Evolutionary conservation across 2,797 vertebrate species (phyloP), one percentile per base, ranked within the genome.

Genomic region (Borostomias antarcticus): DNA sequence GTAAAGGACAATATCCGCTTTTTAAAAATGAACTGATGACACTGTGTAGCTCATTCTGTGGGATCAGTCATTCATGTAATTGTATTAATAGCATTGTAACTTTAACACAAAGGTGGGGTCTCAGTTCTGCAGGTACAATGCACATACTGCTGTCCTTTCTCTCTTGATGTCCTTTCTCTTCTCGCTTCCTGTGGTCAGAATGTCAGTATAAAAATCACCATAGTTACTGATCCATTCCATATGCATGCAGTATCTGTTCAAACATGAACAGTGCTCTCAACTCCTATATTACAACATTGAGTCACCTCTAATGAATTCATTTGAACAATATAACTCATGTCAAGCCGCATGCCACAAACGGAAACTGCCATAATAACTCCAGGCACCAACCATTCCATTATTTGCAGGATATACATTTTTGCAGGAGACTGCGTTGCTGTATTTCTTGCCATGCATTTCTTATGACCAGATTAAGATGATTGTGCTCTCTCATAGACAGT

Each of bases 401-500:
- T 23, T 52, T 58, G 25, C 19, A 32, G 13, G 23, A 26, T n/a
- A 15, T 3, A 29, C 26, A 21, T 5, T 23, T 56, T 23, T 40
- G 25, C 19, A 28, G 25, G 8, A 35, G 45, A 43, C 29, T 30
- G 29, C 21, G 29, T n/a, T 56, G 17, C 29, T 56, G n/a, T 29
- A 33, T 8, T n/a, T 29, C 53, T 56, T 43, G 15, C 33, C 15
- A 28, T 28, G 23, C 2, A 26, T 2, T 35, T 30, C 45, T 11
- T 10, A 21, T 51, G 45, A 53, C n/a, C 40, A 54, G 35, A 32
- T 73, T 45, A 35, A 68, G 9, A 17, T 64, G 28, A 43, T 65
- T 83, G 81, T 64, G 67, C 61, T 72, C 81, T 79, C 66, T 82
- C 84, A 84, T 83, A 83, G 30, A 72, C 72, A 58, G 47, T 78